Percentiles rank a stretch among this genome's conserved stretches.
phyloP scores from a whole-genome alignment of 2,888 invertebrate species.

The Lagria hirta region DNA sequence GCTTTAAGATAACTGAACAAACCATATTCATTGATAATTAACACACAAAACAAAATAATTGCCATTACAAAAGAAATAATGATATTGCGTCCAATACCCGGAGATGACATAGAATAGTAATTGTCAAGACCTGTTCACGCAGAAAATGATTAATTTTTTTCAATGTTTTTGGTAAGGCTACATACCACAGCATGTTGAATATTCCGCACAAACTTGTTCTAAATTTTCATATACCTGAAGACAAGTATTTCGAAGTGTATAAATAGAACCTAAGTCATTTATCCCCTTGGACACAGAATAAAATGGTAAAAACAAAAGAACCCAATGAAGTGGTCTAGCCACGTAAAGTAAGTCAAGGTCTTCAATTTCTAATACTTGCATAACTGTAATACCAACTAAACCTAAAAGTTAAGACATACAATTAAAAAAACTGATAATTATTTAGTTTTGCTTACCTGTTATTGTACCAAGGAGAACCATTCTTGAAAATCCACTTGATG shows the following conservation, averaged over 20 bases:
- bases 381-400: conserved; percentile 16
- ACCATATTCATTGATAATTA: conserved; percentile 64
- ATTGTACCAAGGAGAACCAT: conserved; percentile 23
- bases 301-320: conserved; percentile 70
- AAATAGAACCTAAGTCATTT: conserved; percentile 38
- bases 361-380: conserved; percentile 16
- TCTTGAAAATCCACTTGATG: conserved; percentile 64
- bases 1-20: conserved; percentile 53
- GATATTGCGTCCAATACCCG: conserved; percentile 67
- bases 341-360: conserved; percentile 51
- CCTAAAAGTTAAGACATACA: conserved; percentile 6
- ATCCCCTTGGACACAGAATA: conserved; percentile 58
- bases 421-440: too few relatives aligned
- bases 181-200: conserved; percentile 13
- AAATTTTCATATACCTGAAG: too few relatives aligned
- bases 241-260: conserved; percentile 1
- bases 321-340: conserved; percentile 63
- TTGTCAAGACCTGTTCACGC: conserved; percentile 1
- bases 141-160: neutral
- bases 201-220: too few relatives aligned
- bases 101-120: conserved; percentile 38
- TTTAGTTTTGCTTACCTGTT: too few relatives aligned
- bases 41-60: conserved; percentile 59
- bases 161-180: too few relatives aligned
- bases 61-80: conserved; percentile 59